Percentiles rank a stretch among this genome's conserved stretches.
phyloP scores from a whole-genome alignment of 2,888 invertebrate species.

The Leistus spinibarbis region DNA sequence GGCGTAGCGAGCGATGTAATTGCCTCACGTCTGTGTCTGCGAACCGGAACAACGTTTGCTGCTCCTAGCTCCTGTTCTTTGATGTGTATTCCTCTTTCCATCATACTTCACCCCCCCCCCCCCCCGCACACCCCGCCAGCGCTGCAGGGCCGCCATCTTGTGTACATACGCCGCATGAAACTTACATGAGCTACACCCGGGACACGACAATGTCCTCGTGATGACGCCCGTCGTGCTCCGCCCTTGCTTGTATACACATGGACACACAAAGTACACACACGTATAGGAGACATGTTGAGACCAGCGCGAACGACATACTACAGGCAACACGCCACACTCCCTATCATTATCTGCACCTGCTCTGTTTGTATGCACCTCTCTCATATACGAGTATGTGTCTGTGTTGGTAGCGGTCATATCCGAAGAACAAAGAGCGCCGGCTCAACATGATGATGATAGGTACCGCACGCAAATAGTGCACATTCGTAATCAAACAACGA shows the following conservation, averaged over 20 bases:
- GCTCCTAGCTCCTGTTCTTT: constrained; percentile 52
- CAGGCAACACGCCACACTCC: neutral
- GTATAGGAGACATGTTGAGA: no score
- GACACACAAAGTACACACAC: neutral
- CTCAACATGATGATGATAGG: no score
- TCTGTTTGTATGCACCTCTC: neutral
- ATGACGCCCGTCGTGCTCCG: constrained; percentile 41
- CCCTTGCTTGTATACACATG: constrained; percentile 41
- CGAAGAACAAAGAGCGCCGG: no score
- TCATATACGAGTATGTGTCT: neutral
- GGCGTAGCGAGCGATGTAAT: constrained; percentile 52
- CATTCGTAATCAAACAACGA: no score
- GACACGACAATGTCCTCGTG: constrained; percentile 47
- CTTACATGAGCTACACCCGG: constrained; percentile 55
- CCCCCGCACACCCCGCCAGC: neutral
- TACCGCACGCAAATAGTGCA: no score
- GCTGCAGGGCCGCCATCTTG: constrained; percentile 51
- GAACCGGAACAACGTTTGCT: constrained; percentile 43
- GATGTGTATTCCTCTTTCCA: constrained; percentile 47
- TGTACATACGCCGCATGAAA: constrained; percentile 55
- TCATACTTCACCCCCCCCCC: neutral
- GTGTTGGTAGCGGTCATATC: no score
- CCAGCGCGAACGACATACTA: no score
- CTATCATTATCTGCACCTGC: neutral
- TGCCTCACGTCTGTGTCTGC: constrained; percentile 52